Conservation (phyloP, 2,113 vertebrate species). For the Empidonax alnorum region DNA sequence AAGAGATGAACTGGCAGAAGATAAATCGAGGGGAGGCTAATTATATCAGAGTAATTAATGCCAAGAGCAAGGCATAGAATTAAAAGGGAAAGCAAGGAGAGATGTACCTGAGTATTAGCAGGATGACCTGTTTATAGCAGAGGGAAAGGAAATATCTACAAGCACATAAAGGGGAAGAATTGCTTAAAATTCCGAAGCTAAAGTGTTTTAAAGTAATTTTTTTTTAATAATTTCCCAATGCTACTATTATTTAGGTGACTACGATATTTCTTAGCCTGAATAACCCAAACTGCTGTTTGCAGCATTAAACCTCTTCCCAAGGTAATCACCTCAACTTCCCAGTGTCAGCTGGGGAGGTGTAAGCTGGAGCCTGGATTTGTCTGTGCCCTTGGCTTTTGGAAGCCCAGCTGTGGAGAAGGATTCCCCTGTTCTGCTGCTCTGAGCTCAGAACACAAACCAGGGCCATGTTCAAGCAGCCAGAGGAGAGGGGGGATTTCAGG, state of each 20-base stretch:
- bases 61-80: constrained; percentile 2
- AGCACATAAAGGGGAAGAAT: background rate
- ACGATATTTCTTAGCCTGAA: background rate
- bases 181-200: background rate
- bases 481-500: background rate
- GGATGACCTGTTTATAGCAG: background rate
- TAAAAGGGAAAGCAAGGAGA: background rate
- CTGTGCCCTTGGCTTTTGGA: background rate
- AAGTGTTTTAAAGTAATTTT: background rate
- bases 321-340: background rate
- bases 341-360: background rate
- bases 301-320: background rate
- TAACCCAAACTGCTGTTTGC: background rate
- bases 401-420: background rate
- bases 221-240: background rate
- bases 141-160: background rate
- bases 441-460: background rate
- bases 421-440: background rate
- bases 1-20: constrained; percentile 52
- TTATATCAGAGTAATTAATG: constrained; percentile 42
- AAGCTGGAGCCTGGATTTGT: background rate
- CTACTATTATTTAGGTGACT: background rate
- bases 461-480: background rate
- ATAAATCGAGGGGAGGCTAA: background rate
- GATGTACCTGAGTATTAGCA: background rate